phyloP scores from a whole-genome alignment of 2,797 vertebrate genomes.

The Nannoperca obscura region DNA sequence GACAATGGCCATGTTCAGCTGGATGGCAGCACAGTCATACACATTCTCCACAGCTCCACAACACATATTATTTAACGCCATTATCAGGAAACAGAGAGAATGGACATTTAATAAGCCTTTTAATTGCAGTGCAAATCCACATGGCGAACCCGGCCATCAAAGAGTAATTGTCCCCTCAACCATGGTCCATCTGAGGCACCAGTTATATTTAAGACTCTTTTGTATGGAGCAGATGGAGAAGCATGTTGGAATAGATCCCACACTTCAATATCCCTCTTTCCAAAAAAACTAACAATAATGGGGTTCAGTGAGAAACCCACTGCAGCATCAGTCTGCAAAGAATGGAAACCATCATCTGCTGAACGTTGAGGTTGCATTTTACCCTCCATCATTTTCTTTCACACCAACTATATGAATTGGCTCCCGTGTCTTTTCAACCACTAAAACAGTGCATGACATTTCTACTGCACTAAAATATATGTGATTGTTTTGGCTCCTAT shows the following conservation, averaged over 20 bases:
- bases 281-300: constrained; percentile 14
- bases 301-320: constrained; percentile 2
- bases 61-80: constrained; percentile 61
- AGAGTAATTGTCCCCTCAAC: constrained; percentile 50
- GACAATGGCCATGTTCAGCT: constrained; percentile 64
- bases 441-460: constrained; percentile 28
- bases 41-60: constrained; percentile 23
- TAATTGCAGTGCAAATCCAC: constrained; percentile 76
- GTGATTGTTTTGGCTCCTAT: neutral
- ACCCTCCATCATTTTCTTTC: constrained; percentile 36
- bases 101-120: constrained; percentile 74
- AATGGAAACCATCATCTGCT: constrained; percentile 41
- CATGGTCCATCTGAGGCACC: constrained; percentile 34
- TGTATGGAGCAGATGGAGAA: constrained; percentile 61
- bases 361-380: constrained; percentile 32
- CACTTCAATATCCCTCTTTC: constrained; percentile 16
- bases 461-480: constrained; percentile 11
- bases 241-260: constrained; percentile 21
- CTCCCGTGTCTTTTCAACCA: constrained; percentile 20
- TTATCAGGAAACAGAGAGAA: constrained; percentile 70
- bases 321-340: constrained; percentile 27
- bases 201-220: constrained; percentile 27
- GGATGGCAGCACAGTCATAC: constrained; percentile 41
- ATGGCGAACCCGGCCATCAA: constrained; percentile 54
- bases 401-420: constrained; percentile 7